Conservation (phyloP, 2,888 invertebrate genomes). For the Trichopria drosophilae region DNA sequence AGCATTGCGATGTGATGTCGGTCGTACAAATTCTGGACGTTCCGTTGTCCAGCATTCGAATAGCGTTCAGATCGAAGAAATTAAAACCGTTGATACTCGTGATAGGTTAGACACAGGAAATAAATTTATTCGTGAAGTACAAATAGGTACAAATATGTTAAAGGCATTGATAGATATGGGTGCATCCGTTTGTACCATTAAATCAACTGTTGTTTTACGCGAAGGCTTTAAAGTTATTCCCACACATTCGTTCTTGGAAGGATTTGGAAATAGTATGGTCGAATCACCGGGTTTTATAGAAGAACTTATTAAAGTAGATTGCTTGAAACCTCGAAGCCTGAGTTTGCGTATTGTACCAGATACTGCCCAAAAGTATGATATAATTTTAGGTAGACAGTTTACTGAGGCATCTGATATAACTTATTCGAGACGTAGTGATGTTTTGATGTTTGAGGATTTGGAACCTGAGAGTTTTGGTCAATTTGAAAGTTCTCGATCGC, state of each 20-base stretch:
- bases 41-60: slow-evolving; percentile 1
- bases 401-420: no score
- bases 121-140: slow-evolving; percentile 17
- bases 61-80: not conserved
- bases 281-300: slow-evolving; percentile 13
- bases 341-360: slow-evolving; percentile 24
- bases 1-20: slow-evolving; percentile 22
- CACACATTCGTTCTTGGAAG: slow-evolving; percentile 6
- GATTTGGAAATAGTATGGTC: slow-evolving; percentile 11
- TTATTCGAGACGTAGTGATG: no score
- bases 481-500: no score
- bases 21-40: no score
- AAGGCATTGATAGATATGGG: slow-evolving; percentile 16
- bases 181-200: slow-evolving; percentile 15
- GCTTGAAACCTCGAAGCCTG: slow-evolving; percentile 6
- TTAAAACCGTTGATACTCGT: not conserved
- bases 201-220: slow-evolving; percentile 15
- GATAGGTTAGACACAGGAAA: not conserved
- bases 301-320: slow-evolving; percentile 13
- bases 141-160: not conserved
- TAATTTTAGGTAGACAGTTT: no score
- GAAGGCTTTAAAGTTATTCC: slow-evolving; percentile 1
- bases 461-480: no score
- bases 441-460: no score
- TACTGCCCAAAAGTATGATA: slow-evolving; percentile 13